phyloP scores from a whole-genome alignment of 2,797 vertebrate genomes.

The Luscinia luscinia region DNA sequence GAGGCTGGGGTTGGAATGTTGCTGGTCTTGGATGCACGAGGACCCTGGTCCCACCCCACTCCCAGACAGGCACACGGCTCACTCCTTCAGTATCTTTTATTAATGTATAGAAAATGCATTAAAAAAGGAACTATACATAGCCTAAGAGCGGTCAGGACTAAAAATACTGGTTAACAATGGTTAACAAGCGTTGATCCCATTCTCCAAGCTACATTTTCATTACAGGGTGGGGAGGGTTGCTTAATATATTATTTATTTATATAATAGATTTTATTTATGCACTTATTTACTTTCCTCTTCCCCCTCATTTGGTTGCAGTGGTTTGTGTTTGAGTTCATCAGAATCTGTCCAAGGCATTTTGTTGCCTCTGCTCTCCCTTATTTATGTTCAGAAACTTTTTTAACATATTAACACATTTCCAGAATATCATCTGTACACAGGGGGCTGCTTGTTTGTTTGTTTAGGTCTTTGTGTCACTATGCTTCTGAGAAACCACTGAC shows the following conservation, averaged over 20 bases:
- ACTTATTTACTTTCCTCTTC: slow-evolving; percentile 15
- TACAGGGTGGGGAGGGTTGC: slow-evolving; percentile 22
- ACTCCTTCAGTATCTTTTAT: slow-evolving; percentile 93
- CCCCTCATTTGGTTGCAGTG: slow-evolving; percentile 20
- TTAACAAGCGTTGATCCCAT: slow-evolving; percentile 78
- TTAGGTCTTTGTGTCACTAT: slow-evolving; percentile 32
- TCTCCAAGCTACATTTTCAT: slow-evolving; percentile 73
- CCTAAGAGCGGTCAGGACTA: slow-evolving; percentile 91
- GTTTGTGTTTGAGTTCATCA: slow-evolving; percentile 23
- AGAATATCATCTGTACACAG: slow-evolving; percentile 40
- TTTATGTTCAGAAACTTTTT: neutral
- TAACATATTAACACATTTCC: neutral
- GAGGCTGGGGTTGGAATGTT: neutral
- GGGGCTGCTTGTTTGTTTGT: neutral
- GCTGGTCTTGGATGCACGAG: neutral
- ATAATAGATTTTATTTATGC: slow-evolving; percentile 43
- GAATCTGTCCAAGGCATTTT: neutral
- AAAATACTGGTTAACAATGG: slow-evolving; percentile 89
- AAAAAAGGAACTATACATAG: slow-evolving; percentile 99
- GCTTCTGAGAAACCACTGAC: slow-evolving; percentile 48
- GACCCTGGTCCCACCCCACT: neutral
- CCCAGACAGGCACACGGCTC: neutral
- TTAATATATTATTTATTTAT: slow-evolving; percentile 59
- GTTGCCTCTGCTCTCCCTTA: neutral
- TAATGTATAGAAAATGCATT: slow-evolving; percentile 99